These are phyloP conservation scores for Brachyhypopomus gauderio DNA, from an alignment of 2,113 vertebrate genomes.

Conservation along the genomic window DNA sequence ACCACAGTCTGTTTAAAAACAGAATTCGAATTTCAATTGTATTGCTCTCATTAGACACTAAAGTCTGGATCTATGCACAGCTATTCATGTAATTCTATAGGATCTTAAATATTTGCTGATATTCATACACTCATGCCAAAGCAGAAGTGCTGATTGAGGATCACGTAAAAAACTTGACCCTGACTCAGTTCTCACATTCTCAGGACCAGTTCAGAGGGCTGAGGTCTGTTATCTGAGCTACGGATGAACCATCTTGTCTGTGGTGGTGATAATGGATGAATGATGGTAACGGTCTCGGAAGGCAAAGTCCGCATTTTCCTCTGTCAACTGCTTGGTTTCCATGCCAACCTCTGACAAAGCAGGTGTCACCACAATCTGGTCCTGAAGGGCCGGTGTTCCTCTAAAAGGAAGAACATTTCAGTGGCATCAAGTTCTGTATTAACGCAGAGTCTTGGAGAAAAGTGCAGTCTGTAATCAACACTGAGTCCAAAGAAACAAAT, in stretches of 20 bases:
- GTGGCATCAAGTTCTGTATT: not conserved
- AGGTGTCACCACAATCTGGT: slow-evolving; percentile 87
- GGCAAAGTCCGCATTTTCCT: slow-evolving; percentile 94
- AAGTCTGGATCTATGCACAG: too few relatives aligned
- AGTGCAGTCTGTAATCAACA: not conserved
- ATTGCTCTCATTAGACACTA: not conserved
- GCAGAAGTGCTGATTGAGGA: not conserved
- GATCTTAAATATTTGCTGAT: not conserved
- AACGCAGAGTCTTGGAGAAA: not conserved
- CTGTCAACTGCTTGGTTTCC: slow-evolving; percentile 89
- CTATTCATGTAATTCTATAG: not conserved
- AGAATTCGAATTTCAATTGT: not conserved
- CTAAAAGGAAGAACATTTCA: slow-evolving; percentile 55
- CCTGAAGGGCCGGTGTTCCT: slow-evolving; percentile 58
- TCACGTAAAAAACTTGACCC: not conserved
- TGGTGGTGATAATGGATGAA: slow-evolving; percentile 79
- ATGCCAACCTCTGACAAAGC: slow-evolving; percentile 81
- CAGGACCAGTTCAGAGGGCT: not conserved
- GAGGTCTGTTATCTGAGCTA: slow-evolving; percentile 66
- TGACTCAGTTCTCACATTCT: too few relatives aligned
- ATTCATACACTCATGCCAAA: not conserved
- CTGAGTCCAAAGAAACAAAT: not conserved
- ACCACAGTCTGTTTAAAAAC: not conserved
- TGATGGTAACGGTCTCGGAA: slow-evolving; percentile 88
- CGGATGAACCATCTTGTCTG: slow-evolving; percentile 74